Base-by-base conservation (phyloP, 1,140 invertebrate species). In the Drosophila ananassae region DNA sequence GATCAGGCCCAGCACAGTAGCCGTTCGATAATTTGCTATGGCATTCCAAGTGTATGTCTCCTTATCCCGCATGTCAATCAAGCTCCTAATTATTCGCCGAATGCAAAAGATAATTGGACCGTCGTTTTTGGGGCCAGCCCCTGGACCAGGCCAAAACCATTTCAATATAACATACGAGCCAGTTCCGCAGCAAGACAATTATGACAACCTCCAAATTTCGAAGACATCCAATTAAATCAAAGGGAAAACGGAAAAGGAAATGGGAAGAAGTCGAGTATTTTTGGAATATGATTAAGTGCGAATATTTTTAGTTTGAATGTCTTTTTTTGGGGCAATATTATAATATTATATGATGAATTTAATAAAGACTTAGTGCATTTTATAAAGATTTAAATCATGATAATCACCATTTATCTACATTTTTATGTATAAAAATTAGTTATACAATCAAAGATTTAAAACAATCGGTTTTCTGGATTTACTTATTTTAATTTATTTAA, bases 21-120 rank as follows among this genome's bases (percentile, higher is more conserved):
- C 90, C 81, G 89, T 82, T 89, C 85, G 90, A 91, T 91, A 91
- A 91, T 91, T 91, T 91, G 90, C 90, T 91, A 82, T 75, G 82
- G 90, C 90, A 91, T 91, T 90, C 90, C 90, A 89, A 91, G 90
- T 83, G 90, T 91, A 91, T 91, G 90, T 91, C 90, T 90, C 80
- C 90, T 91, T 91, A 91, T 91, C 90, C 85, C 90, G 76, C 90
- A 82, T 91, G 90, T 91, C 90, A 91, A 91, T 91, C 90, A 91
- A 89, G 73, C 81, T 90, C 90, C 90, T 91, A 91, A 91, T 91
- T 91, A 91, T 91, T 91, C 90, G 90, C 63, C 71, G 81, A 90
- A 90, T 90, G 87, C 87, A 90, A 90, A 90, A 90, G 87, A 90
- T 90, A 90, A 90, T 90, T 90, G 87, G 63, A 79, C 77, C 56